Evolutionary conservation across 2,797 vertebrate genomes (phyloP), one percentile per base, ranked within the genome.

Genomic region (Tragelaphus oryx): DNA sequence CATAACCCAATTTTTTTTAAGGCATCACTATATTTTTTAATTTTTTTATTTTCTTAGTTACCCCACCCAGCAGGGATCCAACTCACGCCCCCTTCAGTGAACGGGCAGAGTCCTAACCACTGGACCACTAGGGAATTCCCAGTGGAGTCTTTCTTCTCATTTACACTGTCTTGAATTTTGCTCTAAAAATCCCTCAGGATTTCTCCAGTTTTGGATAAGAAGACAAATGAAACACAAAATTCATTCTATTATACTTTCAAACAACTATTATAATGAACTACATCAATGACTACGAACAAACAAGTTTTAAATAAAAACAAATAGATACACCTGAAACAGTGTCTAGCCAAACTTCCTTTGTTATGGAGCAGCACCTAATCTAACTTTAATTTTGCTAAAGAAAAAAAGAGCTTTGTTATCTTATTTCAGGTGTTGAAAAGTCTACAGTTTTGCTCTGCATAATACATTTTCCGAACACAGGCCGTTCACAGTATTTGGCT

Each of bases 331-430:
- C 54, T 54, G 41, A 85, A 84, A 74, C 62, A 48, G 83, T 41
- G 71, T 62, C 46, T 48, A 71, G 33, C 3, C 41, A 93, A 65
- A 50, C 24, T 22, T 88, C n/a, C 20, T 33, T 85, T 91, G 46
- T 55, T 87, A 78, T 37, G 10, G 59, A 85, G 65, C 55, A 60
- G 76, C 17, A 88, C 14, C 30, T 52, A 75, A 44, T 55, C 22
- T 91, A 85, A 55, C 16, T 62, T 95, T 90, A 54, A 92, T 57
- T 86, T 55, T 89, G 59, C 37, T 93, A 44, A 93, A 79, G 48
- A 2, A 44, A 75, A 93, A 87, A 92, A 62, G 30, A 83, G 5
- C 26, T 81, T 37, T 50, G 59, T 1, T 54, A 13, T 78, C 44
- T 76, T 55, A 48, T 46, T 89, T 84, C 22, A 20, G 80, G 52